phyloP scores from a whole-genome alignment of 2,113 vertebrate genomes.

The Athene noctua region DNA sequence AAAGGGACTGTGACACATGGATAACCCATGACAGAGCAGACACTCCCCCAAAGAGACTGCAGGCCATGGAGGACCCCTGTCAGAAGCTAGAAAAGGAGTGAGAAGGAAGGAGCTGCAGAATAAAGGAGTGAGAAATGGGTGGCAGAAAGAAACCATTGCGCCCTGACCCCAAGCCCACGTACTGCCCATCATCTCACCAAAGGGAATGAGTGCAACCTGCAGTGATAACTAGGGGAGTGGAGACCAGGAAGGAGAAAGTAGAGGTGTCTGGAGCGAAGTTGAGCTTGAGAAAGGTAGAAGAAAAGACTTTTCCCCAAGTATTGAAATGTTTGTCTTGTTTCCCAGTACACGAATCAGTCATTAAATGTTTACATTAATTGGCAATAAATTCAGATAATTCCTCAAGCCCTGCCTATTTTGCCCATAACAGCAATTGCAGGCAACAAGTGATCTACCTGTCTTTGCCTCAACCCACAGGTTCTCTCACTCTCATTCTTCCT shows the following conservation, averaged over 20 bases:
- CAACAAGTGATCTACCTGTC: neutral
- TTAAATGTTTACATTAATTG: neutral
- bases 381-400: neutral
- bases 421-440: neutral
- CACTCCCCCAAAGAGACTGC: neutral
- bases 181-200: neutral
- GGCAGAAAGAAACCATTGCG: neutral
- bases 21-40: neutral
- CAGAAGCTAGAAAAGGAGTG: neutral
- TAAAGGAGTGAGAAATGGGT: neutral
- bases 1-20: neutral
- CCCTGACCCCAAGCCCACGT: neutral
- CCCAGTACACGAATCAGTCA: neutral
- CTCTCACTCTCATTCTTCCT: neutral
- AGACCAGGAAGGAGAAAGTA: neutral
- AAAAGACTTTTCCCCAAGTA: neutral
- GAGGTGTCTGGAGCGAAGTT: neutral
- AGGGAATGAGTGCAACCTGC: neutral
- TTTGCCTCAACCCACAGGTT: neutral
- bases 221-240: neutral
- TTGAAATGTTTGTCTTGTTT: neutral
- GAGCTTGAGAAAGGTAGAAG: neutral
- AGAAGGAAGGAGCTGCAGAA: neutral
- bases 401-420: neutral
- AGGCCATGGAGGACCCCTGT: neutral